These are phyloP conservation scores for Pachypsylla venusta DNA, from an alignment of 1,140 invertebrate genomes.

Conservation along the genomic window DNA sequence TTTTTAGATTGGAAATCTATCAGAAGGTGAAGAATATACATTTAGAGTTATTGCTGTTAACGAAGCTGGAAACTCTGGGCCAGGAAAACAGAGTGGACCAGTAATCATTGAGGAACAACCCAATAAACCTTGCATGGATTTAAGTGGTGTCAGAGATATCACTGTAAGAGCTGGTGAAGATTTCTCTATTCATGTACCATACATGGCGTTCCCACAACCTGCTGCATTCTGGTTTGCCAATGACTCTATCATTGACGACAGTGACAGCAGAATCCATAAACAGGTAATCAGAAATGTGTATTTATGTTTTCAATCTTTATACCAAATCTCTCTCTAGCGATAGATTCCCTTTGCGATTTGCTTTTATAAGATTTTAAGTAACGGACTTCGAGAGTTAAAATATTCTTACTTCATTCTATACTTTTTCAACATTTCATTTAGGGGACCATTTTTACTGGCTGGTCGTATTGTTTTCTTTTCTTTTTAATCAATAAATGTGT, in stretches of 20 bases:
- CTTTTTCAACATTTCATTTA: too few relatives aligned
- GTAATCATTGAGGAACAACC: slow-evolving; percentile 87
- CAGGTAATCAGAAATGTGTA: too few relatives aligned
- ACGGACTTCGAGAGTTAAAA: too few relatives aligned
- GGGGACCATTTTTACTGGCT: not conserved
- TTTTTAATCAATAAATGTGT: slow-evolving; percentile 13
- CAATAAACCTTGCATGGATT: slow-evolving; percentile 88
- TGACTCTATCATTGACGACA: slow-evolving; percentile 57
- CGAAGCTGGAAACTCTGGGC: slow-evolving; percentile 81
- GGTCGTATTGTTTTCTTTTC: slow-evolving; percentile 4
- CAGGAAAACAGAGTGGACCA: slow-evolving; percentile 72
- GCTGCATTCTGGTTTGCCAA: slow-evolving; percentile 82
- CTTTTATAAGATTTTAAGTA: too few relatives aligned
- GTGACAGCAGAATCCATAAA: slow-evolving; percentile 60
- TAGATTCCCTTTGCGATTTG: too few relatives aligned
- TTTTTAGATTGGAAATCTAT: slow-evolving; percentile 56
- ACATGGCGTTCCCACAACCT: slow-evolving; percentile 87
- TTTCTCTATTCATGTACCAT: slow-evolving; percentile 91
- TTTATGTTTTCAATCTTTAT: too few relatives aligned
- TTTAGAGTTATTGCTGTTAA: slow-evolving; percentile 94
- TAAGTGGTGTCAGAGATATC: slow-evolving; percentile 83
- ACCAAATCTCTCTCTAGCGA: too few relatives aligned
- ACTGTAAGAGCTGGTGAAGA: slow-evolving; percentile 93
- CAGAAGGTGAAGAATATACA: slow-evolving; percentile 86
- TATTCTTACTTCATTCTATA: not conserved